Percentiles rank a stretch among this genome's conserved stretches.
Conservation (phyloP, 2,888 invertebrate species). For the Rhagonycha fulva region DNA sequence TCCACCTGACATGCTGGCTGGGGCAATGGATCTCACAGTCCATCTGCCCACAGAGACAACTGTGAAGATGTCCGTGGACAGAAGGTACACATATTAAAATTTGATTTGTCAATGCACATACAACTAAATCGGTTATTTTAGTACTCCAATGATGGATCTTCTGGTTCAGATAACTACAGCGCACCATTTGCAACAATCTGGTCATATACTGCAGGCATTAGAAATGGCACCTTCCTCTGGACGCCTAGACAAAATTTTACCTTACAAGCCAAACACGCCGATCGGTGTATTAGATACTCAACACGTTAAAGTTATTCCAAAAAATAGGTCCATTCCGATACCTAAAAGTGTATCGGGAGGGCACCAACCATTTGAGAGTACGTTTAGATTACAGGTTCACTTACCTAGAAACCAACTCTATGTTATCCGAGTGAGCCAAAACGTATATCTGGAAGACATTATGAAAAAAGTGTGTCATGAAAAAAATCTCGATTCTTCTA, state of each 20-base stretch:
- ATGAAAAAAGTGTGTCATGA: conserved; percentile 74
- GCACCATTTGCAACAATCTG: conserved; percentile 69
- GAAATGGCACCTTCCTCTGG: conserved; percentile 57
- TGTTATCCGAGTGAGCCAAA: conserved; percentile 74
- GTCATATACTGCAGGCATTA: conserved; percentile 67
- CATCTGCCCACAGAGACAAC: conserved; percentile 61
- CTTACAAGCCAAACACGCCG: conserved; percentile 75
- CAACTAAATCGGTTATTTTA: conserved; percentile 42
- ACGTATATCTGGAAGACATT: conserved; percentile 69
- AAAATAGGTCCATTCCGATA: conserved; percentile 39
- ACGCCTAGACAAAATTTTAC: conserved; percentile 59
- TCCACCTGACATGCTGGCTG: conserved; percentile 70
- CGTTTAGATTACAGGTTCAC: conserved; percentile 67
- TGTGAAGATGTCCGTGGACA: conserved; percentile 61
- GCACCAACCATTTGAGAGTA: conserved; percentile 66
- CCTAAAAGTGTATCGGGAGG: conserved; percentile 40
- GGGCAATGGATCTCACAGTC: conserved; percentile 69
- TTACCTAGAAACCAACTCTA: conserved; percentile 80
- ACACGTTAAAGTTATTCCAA: conserved; percentile 51
- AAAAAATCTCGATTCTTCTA: conserved; percentile 72
- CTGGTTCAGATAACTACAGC: conserved; percentile 72
- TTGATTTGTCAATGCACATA: conserved; percentile 1
- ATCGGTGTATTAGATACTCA: conserved; percentile 65
- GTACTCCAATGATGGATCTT: conserved; percentile 80
- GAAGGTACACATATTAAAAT: conserved; percentile 53